A percentile compares a stretch with the other conserved stretches of the same genome.
phyloP scores from a whole-genome alignment of 2,888 invertebrate genomes.

The Psococerastis gibbosa region DNA sequence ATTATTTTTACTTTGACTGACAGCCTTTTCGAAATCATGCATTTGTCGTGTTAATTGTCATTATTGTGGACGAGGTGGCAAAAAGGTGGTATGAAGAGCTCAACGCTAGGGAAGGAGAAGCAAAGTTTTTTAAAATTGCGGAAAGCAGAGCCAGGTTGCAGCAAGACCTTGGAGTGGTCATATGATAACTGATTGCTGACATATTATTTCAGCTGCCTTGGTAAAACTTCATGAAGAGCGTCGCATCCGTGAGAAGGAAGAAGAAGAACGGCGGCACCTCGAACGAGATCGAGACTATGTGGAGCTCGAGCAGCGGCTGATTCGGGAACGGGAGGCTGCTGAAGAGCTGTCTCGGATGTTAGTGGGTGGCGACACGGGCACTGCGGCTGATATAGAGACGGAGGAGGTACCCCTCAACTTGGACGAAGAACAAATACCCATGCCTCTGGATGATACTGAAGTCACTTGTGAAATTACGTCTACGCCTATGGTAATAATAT shows the following conservation, averaged over 20 bases:
- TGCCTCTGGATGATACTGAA: not conserved
- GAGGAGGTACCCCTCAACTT: conserved; percentile 14
- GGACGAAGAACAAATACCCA: conserved; percentile 2
- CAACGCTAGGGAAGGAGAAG: too few species aligned
- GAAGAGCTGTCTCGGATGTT: conserved; percentile 33
- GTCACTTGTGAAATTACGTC: too few species aligned
- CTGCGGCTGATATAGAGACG: conserved; percentile 25
- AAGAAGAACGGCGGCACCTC: conserved; percentile 14
- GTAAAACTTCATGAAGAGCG: conserved; percentile 41
- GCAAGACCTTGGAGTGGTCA: too few species aligned
- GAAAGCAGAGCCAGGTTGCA: too few species aligned
- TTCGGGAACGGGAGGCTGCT: conserved; percentile 31
- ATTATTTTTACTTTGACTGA: too few species aligned
- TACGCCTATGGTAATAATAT: too few species aligned
- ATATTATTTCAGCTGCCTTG: conserved; percentile 31
- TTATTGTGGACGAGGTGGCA: too few species aligned
- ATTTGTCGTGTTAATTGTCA: too few species aligned
- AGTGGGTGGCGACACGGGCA: conserved; percentile 28
- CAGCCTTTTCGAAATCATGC: too few species aligned
- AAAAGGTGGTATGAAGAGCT: too few species aligned
- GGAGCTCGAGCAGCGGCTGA: conserved; percentile 14
- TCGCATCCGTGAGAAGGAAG: conserved; percentile 30
- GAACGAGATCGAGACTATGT: conserved; percentile 14
- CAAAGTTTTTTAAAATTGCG: too few species aligned
- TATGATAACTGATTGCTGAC: too few species aligned